A percentile compares a stretch with the other conserved stretches of the same genome.
These are phyloP conservation scores for Morus bassanus DNA, from an alignment of 2,797 vertebrate genomes.

Conservation along the genomic window DNA sequence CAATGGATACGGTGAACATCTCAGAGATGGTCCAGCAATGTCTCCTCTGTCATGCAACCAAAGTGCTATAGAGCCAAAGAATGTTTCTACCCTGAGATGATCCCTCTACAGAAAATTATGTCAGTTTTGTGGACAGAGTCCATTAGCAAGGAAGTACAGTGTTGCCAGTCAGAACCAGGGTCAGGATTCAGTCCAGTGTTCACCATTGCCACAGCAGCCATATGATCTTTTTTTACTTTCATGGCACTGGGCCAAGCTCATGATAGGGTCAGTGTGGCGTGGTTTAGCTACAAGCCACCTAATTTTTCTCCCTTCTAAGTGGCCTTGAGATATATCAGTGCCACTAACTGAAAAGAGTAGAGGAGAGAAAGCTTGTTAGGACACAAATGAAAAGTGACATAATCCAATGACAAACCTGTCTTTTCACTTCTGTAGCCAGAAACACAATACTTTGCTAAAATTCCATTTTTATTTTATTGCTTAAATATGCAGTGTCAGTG, in stretches of 20 bases:
- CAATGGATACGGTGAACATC: not conserved
- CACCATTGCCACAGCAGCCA: not conserved
- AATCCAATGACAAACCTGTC: not conserved
- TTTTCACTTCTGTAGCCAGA: not conserved
- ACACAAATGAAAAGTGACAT: not conserved
- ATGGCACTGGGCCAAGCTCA: not conserved
- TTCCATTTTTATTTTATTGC: slow-evolving; percentile 33
- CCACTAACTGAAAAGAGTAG: not conserved
- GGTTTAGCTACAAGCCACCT: not conserved
- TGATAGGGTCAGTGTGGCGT: not conserved
- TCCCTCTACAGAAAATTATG: not conserved
- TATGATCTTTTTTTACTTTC: not conserved
- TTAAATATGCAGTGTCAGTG: not conserved
- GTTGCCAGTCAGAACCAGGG: not conserved
- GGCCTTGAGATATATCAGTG: not conserved
- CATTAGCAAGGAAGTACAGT: not conserved
- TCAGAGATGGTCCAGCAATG: not conserved
- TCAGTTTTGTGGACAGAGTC: not conserved
- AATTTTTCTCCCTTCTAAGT: not conserved
- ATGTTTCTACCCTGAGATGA: not conserved
- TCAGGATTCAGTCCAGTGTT: not conserved
- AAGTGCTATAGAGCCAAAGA: not conserved
- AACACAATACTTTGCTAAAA: not conserved
- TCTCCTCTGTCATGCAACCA: not conserved
- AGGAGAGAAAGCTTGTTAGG: not conserved